Base-by-base conservation (phyloP, 92 coral and sea anemone species). In the Actinernus sp. region DNA sequence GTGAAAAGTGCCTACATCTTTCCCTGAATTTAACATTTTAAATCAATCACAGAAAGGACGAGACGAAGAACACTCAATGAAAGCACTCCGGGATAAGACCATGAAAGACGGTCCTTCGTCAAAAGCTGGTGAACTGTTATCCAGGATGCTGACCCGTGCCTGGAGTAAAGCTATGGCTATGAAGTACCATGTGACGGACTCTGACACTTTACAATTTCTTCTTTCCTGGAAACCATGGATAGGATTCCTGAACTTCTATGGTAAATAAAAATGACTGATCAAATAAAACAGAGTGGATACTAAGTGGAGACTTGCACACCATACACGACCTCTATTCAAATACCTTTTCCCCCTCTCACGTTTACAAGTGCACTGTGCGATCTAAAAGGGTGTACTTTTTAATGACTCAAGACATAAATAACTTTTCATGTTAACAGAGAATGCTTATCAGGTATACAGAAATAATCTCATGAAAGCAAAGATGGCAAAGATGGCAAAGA, bases 191-290 rank as follows among this genome's bases (percentile, higher is more conserved):
- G 4, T 52, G 16, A 53, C 65, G 28, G 66, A 58, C 34, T 77
- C 76, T 13, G 24, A 3, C 1, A 30, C 62, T 19, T 74, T 80
- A 22, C 34, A 25, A 14, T 76, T 27, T 40, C 86, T 87, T 28
- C 74, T 91, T 17, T 66, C 76, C 12, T 91, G 97, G 97, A 76
- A 73, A 48, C 75, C 83, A 16, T 71, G 79, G 97, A 33, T 74
- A 43, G 90, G 78, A 13, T 91, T 76, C 56, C 39, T 91, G 38
- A 65, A 55, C 14, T 86, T 71, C 41, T 82, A 74, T 51, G 92
- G 97, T 91, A 91, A 46, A 55, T 16, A 50, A 32, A 49, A 3
- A 34, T 6, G 14, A 6, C 6, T 6, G 41, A 14, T 34, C 14
- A 34, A 34, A 34, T 14, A 14, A 6, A 6, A 14, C 41, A 34